These are phyloP conservation scores for Catharus minimus DNA, from an alignment of 2,113 vertebrate genomes.

Conservation along the genomic window DNA sequence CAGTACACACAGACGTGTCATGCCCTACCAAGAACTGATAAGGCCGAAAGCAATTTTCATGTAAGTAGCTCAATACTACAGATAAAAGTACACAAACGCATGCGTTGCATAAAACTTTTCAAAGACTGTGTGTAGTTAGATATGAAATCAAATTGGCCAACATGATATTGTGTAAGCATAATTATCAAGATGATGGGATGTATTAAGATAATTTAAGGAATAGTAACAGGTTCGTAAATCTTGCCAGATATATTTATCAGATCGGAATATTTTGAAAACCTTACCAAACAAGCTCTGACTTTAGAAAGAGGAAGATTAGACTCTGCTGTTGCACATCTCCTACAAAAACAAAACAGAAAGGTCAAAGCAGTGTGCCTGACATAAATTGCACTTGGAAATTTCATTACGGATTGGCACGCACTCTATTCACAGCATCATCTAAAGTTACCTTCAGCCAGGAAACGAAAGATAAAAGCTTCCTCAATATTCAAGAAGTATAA, in stretches of 20 bases:
- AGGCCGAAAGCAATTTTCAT: background rate
- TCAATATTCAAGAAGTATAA: background rate
- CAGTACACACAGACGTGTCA: rapidly evolving
- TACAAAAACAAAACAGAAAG: conserved; percentile 57
- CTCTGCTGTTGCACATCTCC: conserved; percentile 9
- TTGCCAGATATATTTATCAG: conserved; percentile 59
- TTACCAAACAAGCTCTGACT: conserved; percentile 52
- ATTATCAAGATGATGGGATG: conserved; percentile 49
- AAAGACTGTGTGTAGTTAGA: background rate
- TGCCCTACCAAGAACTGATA: conserved; percentile 1
- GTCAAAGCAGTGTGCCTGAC: conserved; percentile 19
- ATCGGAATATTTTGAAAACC: conserved; percentile 59
- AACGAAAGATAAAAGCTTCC: conserved; percentile 20
- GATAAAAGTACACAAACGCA: background rate
- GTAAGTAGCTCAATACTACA: background rate
- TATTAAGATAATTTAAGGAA: conserved; percentile 56
- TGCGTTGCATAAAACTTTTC: conserved; percentile 48
- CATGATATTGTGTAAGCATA: conserved; percentile 35
- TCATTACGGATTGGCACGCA: background rate
- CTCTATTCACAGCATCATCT: background rate
- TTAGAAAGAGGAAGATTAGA: conserved; percentile 50
- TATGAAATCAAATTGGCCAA: conserved; percentile 41
- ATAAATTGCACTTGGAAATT: conserved; percentile 48
- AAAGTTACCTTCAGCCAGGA: conserved; percentile 29
- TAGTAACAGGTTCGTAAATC: conserved; percentile 48